Conservation (phyloP, 2,888 invertebrate species). For the Caenorhabditis imperialis region DNA sequence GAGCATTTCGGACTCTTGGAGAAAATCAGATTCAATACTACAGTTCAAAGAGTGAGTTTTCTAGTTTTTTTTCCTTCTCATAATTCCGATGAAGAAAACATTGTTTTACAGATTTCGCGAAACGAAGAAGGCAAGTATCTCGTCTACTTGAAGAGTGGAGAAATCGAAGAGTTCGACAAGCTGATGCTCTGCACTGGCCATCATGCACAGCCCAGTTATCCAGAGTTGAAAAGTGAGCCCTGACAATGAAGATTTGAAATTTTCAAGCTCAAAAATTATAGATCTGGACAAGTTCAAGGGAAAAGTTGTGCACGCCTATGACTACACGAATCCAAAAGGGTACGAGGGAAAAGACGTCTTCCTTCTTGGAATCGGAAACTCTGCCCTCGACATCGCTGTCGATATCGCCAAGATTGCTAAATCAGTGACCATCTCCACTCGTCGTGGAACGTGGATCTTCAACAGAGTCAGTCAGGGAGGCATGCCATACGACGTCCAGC, state of each 20-base stretch:
- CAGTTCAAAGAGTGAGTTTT: constrained; percentile 72
- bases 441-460: constrained; percentile 79
- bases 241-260: neutral
- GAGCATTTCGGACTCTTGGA: constrained; percentile 66
- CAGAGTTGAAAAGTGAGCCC: constrained; percentile 76
- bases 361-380: constrained; percentile 81
- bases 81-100: no score
- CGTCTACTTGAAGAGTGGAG: constrained; percentile 61
- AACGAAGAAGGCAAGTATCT: constrained; percentile 60
- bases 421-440: constrained; percentile 79
- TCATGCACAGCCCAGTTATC: constrained; percentile 79
- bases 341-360: constrained; percentile 79
- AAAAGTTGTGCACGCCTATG: constrained; percentile 73
- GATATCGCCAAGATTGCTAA: constrained; percentile 78
- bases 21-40: constrained; percentile 73
- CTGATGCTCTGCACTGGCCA: constrained; percentile 81
- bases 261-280: no score
- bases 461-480: constrained; percentile 76
- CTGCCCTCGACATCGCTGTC: constrained; percentile 80
- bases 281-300: constrained; percentile 78
- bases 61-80: no score
- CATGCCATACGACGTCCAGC: constrained; percentile 70
- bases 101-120: constrained; percentile 57
- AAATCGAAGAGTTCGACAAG: constrained; percentile 78
- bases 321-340: constrained; percentile 71